Evolutionary conservation across 1,140 invertebrate species (phyloP).

Genomic region (Augochlora pura): DNA sequence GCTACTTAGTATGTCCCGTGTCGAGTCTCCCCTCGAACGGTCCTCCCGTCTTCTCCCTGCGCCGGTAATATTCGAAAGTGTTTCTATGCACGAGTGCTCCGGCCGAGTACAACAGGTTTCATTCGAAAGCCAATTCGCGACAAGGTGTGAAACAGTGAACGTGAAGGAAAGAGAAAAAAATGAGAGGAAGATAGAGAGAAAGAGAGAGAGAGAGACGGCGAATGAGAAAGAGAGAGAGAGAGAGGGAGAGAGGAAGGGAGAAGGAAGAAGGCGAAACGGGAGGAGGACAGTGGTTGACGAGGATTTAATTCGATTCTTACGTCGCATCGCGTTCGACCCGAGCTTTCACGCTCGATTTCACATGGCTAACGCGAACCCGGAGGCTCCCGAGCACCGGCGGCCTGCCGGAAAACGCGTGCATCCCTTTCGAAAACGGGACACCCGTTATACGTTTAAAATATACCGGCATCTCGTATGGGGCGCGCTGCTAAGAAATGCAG

Average conservation of each 20-base stretch:
- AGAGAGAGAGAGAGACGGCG: too few species aligned
- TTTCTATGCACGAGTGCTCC: constrained; percentile 67
- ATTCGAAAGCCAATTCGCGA: constrained; percentile 71
- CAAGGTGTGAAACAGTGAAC: constrained; percentile 47
- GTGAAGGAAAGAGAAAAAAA: too few species aligned
- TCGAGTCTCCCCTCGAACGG: constrained; percentile 65
- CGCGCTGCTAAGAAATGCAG: constrained; percentile 77
- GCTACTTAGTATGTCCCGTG: constrained; percentile 72
- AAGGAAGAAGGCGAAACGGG: too few species aligned
- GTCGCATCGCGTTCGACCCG: constrained; percentile 63
- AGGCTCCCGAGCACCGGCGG: not conserved
- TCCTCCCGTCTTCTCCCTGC: constrained; percentile 41
- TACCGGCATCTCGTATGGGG: constrained; percentile 70
- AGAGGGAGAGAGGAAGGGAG: too few species aligned
- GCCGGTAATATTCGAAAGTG: constrained; percentile 73
- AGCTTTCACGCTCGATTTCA: constrained; percentile 65
- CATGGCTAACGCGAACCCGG: constrained; percentile 28
- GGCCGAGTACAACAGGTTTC: constrained; percentile 70
- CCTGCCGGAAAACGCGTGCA: not conserved
- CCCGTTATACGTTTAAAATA: constrained; percentile 76
- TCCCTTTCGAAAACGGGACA: constrained; percentile 60
- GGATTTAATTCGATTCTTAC: constrained; percentile 76
- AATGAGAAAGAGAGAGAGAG: too few species aligned
- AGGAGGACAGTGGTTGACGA: constrained; percentile 61
- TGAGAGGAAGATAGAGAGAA: too few species aligned